These are phyloP conservation scores for Gerris buenoi DNA, from an alignment of 1,140 invertebrate species.

Conservation along the genomic window DNA sequence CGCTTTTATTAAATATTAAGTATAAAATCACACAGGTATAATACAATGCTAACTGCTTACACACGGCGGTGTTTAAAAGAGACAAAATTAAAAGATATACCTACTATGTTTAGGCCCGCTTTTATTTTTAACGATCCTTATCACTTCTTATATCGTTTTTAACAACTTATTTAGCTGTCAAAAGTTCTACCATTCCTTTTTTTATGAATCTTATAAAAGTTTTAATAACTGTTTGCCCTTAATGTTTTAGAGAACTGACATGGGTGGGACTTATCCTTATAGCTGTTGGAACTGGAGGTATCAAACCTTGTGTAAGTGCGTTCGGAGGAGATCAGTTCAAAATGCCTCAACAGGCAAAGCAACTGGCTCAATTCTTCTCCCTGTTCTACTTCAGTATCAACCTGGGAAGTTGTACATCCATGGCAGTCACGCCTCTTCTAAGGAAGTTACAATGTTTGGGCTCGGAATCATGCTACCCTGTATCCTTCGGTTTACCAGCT, in stretches of 20 bases:
- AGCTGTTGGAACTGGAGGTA: slow-evolving; percentile 83
- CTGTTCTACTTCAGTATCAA: slow-evolving; percentile 91
- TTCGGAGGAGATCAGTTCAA: slow-evolving; percentile 95
- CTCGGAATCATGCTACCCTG: slow-evolving; percentile 62
- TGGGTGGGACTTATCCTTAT: slow-evolving; percentile 65
- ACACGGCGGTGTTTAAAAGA: too few relatives aligned
- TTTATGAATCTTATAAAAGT: slow-evolving; percentile 7
- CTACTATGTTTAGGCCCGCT: too few relatives aligned
- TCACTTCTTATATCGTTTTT: too few relatives aligned
- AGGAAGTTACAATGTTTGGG: slow-evolving; percentile 68
- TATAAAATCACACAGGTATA: too few relatives aligned
- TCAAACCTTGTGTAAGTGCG: slow-evolving; percentile 92
- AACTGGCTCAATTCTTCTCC: slow-evolving; percentile 75
- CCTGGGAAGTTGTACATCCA: slow-evolving; percentile 76
- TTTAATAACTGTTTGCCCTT: too few relatives aligned
- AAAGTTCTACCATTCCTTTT: slow-evolving; percentile 34
- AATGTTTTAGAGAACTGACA: slow-evolving; percentile 41
- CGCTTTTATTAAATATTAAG: too few relatives aligned
- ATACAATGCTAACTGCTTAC: too few relatives aligned
- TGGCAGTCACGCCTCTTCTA: slow-evolving; percentile 74
- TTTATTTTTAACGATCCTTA: too few relatives aligned
- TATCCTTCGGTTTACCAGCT: slow-evolving; percentile 85
- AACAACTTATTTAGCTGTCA: too few relatives aligned
- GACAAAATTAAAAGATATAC: too few relatives aligned
- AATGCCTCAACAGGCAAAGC: slow-evolving; percentile 55